Evolutionary conservation across 2,888 invertebrate genomes (phyloP).

Genomic region (Plagodis pulveraria): DNA sequence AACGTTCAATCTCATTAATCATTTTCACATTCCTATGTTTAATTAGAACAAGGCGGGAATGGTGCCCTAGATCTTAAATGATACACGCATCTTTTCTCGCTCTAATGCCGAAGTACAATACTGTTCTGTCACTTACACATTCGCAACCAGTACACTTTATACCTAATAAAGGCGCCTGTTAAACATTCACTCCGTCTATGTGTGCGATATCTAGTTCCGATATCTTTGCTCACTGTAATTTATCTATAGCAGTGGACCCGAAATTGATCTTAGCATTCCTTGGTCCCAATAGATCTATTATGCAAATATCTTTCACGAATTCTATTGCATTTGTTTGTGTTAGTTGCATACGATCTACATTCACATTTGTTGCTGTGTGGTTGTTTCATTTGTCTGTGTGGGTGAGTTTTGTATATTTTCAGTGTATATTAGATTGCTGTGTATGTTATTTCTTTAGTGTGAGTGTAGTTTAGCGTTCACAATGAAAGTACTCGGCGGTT

Average conservation of each 20-base stretch:
- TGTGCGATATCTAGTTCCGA: constrained; percentile 30
- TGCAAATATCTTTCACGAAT: constrained; percentile 57
- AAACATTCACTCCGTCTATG: constrained; percentile 34
- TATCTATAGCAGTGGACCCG: constrained; percentile 30
- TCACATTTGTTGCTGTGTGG: constrained; percentile 45
- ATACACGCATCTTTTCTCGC: constrained; percentile 76
- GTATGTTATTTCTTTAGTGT: constrained; percentile 44
- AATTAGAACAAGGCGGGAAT: constrained; percentile 73
- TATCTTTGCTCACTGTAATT: constrained; percentile 30
- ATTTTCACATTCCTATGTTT: constrained; percentile 56
- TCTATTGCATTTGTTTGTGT: constrained; percentile 45
- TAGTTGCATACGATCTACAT: constrained; percentile 45
- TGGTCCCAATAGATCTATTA: constrained; percentile 47
- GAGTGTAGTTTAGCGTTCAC: constrained; percentile 75
- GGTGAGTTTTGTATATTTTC: constrained; percentile 31
- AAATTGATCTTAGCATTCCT: constrained; percentile 49
- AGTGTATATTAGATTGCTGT: constrained; percentile 20
- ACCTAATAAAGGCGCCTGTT: constrained; percentile 41
- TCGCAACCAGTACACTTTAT: constrained; percentile 34
- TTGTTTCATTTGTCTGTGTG: constrained; percentile 38
- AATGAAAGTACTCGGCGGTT: constrained; percentile 83
- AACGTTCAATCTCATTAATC: constrained; percentile 50
- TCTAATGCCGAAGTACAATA: constrained; percentile 78
- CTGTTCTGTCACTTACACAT: constrained; percentile 59
- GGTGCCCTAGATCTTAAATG: constrained; percentile 76